Base-by-base conservation (phyloP, 2,888 invertebrate species). In the Nymphalis c-album region DNA sequence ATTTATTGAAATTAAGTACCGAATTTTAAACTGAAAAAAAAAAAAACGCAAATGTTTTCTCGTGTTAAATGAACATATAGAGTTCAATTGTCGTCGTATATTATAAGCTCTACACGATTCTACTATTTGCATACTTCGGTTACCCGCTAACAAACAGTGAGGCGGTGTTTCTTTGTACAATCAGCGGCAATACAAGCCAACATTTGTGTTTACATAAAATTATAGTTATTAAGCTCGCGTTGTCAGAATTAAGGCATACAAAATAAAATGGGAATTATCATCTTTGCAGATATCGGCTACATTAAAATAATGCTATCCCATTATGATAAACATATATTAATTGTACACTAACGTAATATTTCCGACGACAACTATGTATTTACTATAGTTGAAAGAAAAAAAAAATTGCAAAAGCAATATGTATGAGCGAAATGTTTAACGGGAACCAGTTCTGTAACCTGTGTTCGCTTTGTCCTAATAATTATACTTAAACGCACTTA, bases 401-500 rank as follows among this genome's bases (percentile, higher is more conserved):
- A 61, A 55, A 31, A 58, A 1, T 22, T 31, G 13, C 13, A 51
- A 60, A 65, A 53, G 65, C 46, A 20, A 57, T 10, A 13, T n/a
- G n/a, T 57, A 18, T 17, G 60, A 61, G 48, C 48, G 48, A 48
- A 61, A 55, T 61, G 60, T 61, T 55, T 66, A 66, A 60, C 60
- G 16, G 46, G 55, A 66, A 71, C 71, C 53, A 48, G 73, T 71
- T 68, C 26, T 47, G 50, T 60, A 58, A 63, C 68, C 53, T 51
- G 40, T 64, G 55, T 64, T 70, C 68, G 64, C 67, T 73, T 68
- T 71, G 70, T 70, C 66, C 66, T 64, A 66, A 66, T 73, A 70
- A 68, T 71, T 70, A 62, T 63, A 64, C 45, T 66, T 69, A 71
- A 71, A 66, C 18, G 63, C 63, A 69, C 46, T 35, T 62, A 60